phyloP scores from a whole-genome alignment of 2,113 vertebrate species.

The Neodon shergylaensis region DNA sequence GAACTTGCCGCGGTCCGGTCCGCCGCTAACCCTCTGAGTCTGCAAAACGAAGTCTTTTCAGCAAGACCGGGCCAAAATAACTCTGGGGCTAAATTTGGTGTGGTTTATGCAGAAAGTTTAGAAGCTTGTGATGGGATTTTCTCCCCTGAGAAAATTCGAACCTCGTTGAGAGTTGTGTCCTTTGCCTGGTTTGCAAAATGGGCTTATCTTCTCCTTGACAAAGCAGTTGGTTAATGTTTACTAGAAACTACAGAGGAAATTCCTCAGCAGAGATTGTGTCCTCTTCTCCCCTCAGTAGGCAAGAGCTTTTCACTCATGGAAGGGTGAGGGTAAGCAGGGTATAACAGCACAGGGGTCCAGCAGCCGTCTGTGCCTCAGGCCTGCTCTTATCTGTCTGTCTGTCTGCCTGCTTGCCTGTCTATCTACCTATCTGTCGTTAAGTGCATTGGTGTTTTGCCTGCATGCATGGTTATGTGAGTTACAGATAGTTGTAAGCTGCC shows the following conservation, averaged over 20 bases:
- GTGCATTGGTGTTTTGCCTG: not conserved
- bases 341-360: not conserved
- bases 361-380: not conserved
- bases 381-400: not conserved
- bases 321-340: fast-evolving
- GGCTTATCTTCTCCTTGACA: constrained; percentile 16
- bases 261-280: not conserved
- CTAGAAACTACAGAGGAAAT: constrained; percentile 43
- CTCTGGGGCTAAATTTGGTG: constrained; percentile 47
- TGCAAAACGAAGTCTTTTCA: constrained; percentile 69
- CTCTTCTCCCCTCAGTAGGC: not conserved
- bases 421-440: not conserved
- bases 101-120: constrained; percentile 55
- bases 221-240: not conserved
- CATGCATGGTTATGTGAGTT: not conserved
- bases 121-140: constrained; percentile 49
- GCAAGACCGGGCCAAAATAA: constrained; percentile 42
- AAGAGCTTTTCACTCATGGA: not conserved
- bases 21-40: constrained; percentile 54
- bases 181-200: constrained; percentile 44
- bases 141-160: constrained; percentile 49
- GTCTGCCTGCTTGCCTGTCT: no score
- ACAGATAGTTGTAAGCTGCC: not conserved
- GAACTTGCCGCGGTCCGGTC: constrained; percentile 60
- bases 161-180: constrained; percentile 28